phyloP scores from a whole-genome alignment of 92 coral and sea anemone species.

The Epizoanthus illoricatus region DNA sequence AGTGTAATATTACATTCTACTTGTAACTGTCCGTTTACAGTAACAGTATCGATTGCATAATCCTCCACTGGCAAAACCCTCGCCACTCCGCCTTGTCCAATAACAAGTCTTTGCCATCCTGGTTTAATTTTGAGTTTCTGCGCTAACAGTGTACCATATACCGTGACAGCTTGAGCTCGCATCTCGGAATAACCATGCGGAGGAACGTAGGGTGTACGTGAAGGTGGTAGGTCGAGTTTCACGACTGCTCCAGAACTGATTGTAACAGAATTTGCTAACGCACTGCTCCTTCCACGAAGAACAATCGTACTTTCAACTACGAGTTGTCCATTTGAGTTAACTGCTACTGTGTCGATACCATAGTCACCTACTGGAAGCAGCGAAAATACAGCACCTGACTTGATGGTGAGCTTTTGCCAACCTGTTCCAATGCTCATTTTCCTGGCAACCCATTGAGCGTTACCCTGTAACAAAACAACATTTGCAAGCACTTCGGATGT shows the following conservation, averaged over 20 bases:
- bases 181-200: slow-evolving; percentile 25
- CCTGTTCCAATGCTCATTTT: slow-evolving; percentile 23
- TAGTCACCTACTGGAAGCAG: slow-evolving; percentile 20
- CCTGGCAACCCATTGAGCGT: slow-evolving; percentile 20
- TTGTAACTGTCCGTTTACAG: slow-evolving; percentile 60
- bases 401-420: slow-evolving; percentile 23
- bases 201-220: slow-evolving; percentile 11
- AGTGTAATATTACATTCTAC: slow-evolving; percentile 66
- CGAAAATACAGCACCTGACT: slow-evolving; percentile 13
- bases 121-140: slow-evolving; percentile 71
- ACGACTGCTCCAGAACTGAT: slow-evolving; percentile 20
- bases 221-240: slow-evolving; percentile 18
- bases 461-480: slow-evolving; percentile 17
- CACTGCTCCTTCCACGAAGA: slow-evolving; percentile 24
- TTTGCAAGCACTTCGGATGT: slow-evolving; percentile 19
- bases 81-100: slow-evolving; percentile 59
- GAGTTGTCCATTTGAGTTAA: slow-evolving; percentile 8
- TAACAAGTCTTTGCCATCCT: slow-evolving; percentile 73
- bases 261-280: slow-evolving; percentile 8
- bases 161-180: slow-evolving; percentile 50
- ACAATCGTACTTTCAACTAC: slow-evolving; percentile 29
- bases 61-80: slow-evolving; percentile 57
- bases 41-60: slow-evolving; percentile 55
- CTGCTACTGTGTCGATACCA: slow-evolving; percentile 24
- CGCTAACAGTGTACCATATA: slow-evolving; percentile 61